Evolutionary conservation across 1,140 invertebrate genomes (phyloP), one percentile per base, ranked within the genome.

Genomic region (Pseudomyrmex flavicornis): DNA sequence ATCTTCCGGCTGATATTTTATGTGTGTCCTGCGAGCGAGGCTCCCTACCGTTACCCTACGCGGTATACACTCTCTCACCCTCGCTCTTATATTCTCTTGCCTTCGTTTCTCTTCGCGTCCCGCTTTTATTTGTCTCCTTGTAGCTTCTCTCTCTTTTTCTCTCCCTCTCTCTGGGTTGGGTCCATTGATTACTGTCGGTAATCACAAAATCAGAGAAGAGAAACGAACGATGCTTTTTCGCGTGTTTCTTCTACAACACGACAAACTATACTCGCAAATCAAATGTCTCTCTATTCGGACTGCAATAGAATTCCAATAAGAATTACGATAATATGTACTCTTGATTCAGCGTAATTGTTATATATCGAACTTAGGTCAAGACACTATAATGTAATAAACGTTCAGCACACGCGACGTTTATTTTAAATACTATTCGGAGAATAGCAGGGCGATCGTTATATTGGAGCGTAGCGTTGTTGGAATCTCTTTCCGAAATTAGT

Each of bases 1-100:
- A 91, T 91, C 90, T 91, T 90, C 89, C 89, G 89, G 79, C 84
- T 91, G 89, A 90, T 91, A 90, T 88, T 91, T 91, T 90, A 90
- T 91, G 86, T 84, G 87, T 89, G 88, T 88, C 88, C 90, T 85
- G 74, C 75, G 73, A 88, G 74, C 85, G 85, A 82, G 80, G 35
- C 70, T 85, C 76, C 70, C 79, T 88, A 61, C 82, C 65, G 35
- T 73, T 52, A 46, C 59, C 73, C 82, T 82, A 66, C 76, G 72
- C 68, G 62, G 65, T 63, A 75, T 44, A 61, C 65, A 22, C 63
- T 46, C 72, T 62, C 58, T 59, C 65, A 48, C 50, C 84, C 52
- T 63, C 46, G 68, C 63, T 68, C 86, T 35, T 35, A 35, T 35
- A 35, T 35, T 35, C 35, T 7, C 35, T 35, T 35, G 82, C 83